phyloP scores from a whole-genome alignment of 2,113 vertebrate species.

The Raja brachyura region DNA sequence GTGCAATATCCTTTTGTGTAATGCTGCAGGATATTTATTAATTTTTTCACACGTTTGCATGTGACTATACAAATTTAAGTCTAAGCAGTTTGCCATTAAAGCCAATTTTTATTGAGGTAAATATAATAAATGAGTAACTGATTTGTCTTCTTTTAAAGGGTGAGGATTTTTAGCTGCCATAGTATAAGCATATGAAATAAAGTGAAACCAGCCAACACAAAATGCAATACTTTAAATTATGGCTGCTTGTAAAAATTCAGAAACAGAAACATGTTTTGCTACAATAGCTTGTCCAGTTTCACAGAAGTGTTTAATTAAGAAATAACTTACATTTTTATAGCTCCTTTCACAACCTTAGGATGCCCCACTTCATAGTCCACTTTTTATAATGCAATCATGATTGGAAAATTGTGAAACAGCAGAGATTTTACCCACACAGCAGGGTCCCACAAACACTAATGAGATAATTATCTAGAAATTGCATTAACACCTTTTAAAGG shows the following conservation, averaged over 20 bases:
- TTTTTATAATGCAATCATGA: not conserved
- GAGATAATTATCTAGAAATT: not conserved
- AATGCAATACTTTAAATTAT: not conserved
- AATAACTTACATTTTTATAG: not conserved
- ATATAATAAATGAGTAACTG: not conserved
- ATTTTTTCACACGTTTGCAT: not conserved
- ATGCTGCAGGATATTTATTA: not conserved
- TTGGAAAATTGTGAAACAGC: not conserved
- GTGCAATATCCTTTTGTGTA: slow-evolving; percentile 14
- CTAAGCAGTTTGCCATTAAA: not conserved
- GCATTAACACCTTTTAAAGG: no score
- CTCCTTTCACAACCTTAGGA: no score
- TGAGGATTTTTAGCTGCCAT: not conserved
- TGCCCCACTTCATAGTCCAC: not conserved
- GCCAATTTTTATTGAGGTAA: not conserved
- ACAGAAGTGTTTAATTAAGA: not conserved
- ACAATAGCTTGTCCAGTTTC: not conserved
- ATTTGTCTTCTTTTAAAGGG: not conserved
- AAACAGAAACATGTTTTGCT: not conserved
- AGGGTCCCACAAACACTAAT: not conserved
- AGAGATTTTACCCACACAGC: not conserved
- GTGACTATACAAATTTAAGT: not conserved
- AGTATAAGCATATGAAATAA: not conserved
- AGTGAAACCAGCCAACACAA: not conserved
- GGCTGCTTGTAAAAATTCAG: not conserved